Evolutionary conservation across 2,888 invertebrate species (phyloP), one percentile per base, ranked within the genome.

Genomic region (Anthophora plumipes): DNA sequence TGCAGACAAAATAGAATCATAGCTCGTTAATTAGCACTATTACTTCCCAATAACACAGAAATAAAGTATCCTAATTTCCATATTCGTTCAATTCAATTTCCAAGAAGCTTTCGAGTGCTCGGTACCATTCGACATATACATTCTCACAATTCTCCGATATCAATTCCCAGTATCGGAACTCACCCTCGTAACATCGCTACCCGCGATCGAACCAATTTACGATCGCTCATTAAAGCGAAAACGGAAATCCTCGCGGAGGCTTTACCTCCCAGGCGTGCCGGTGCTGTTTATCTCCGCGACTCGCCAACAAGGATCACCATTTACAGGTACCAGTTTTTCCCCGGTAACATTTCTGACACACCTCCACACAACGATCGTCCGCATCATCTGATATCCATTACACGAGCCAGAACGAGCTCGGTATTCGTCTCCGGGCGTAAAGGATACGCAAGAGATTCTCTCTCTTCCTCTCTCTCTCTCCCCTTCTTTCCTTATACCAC

Each of bases 351-450:
- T 66, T 69, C 74, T 55, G 74, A 63, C 74, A 55, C 77, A 81
- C 80, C 69, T 66, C 69, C 60, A 25, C 69, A 48, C 55, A 37
- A 20, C 63, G 63, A 57, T 69, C 73, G 48, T 25, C 64, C 63
- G 55, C 68, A 75, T 72, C 76, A 72, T 69, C 77, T 63, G 82
- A 82, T 83, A 83, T 82, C 82, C 78, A 73, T 83, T 83, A 83
- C 82, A 82, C 68, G 82, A 70, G 25, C 73, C 41, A 22, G 77
- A 63, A 68, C 77, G 60, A 77, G 72, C 82, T 69, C 82, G 76
- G 82, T 81, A 82, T 82, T 81, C 82, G 82, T 82, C 82, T 60
- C 72, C 54, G 46, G 60, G 37, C 57, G 82, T 73, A 81, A 81
- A 85, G 82, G 85, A 85, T 82, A 67, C 75, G 63, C 69, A 63